Evolutionary conservation across 1,140 invertebrate species (phyloP), one percentile per base, ranked within the genome.

Genomic region (Drosophila nikananu): DNA sequence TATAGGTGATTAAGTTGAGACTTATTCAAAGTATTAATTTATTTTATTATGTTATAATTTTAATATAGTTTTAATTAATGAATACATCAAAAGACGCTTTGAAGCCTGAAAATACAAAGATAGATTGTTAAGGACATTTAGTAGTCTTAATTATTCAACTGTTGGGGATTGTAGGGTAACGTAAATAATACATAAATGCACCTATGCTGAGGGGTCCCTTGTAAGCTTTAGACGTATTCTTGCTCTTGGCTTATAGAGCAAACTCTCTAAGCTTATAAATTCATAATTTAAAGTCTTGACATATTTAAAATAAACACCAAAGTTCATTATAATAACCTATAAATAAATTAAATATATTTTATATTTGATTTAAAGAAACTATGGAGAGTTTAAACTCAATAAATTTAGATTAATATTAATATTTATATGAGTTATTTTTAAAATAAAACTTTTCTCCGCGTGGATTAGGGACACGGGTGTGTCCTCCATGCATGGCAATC

Each of bases 401-500:
- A 2, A 13, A 19, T n/a, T 12, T 10, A 10, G 15, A 1, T 10
- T 10, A 5, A n/a, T 54, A 55, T 23, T 17, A 10, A 6, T 23
- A 57, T 39, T 7, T 12, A 5, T 35, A 25, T 25, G 3, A 13
- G 13, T 52, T 30, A 52, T 30, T 19, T 0, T 8, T 5, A 9
- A 41, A 8, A 6, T 1, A 1, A 32, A 2, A 5, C 13, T 10
- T 67, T 46, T 35, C 39, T 39, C 30, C 7, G 49, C 42, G 27
- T 27, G 37, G 8, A 25, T 37, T 41, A 61, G 42, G 27, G 35
- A 74, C 71, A 64, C n/a, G 60, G 71, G 71, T 60, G 48, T 68
- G 67, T 67, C 67, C 67, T 59, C 39, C 83, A 86, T 86, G 80
- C 71, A 86, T 86, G 76, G 79, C 83, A 82, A 86, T 86, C 83